A percentile compares a stretch with the other conserved stretches of the same genome.
phyloP scores from a whole-genome alignment of 2,797 vertebrate genomes.

The Borostomias antarcticus region DNA sequence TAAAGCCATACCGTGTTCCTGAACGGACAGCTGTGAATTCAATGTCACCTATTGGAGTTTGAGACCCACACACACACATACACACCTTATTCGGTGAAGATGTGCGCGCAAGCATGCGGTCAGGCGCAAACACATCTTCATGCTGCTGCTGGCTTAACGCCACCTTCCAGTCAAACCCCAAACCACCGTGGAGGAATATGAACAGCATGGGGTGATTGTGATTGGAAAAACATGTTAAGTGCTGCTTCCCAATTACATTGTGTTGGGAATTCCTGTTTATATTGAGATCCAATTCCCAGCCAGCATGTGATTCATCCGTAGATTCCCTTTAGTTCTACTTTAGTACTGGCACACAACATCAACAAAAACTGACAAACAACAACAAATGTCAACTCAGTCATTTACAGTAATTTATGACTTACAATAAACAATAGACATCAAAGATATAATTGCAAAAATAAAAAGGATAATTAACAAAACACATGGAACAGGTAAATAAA shows the following conservation, averaged over 20 bases:
- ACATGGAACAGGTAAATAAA: conserved; percentile 26
- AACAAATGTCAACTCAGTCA: neutral
- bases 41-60: conserved; percentile 33
- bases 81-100: no score
- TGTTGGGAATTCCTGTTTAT: conserved; percentile 10
- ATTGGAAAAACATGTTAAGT: conserved; percentile 11
- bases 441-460: neutral
- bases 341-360: neutral
- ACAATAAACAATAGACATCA: neutral
- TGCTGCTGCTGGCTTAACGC: conserved; percentile 4
- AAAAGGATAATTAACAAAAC: conserved; percentile 35
- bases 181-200: conserved; percentile 1
- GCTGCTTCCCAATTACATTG: neutral
- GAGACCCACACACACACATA: conserved; percentile 14
- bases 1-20: conserved; percentile 9
- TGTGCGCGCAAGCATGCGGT: neutral
- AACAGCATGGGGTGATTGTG: neutral
- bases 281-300: conserved; percentile 5
- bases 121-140: neutral
- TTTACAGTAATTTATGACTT: neutral
- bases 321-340: neutral
- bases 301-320: neutral
- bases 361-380: neutral
- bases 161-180: neutral
- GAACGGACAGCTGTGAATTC: conserved; percentile 43